Conservation (phyloP, 2,797 vertebrate genomes). For the Naso thynnoides region DNA sequence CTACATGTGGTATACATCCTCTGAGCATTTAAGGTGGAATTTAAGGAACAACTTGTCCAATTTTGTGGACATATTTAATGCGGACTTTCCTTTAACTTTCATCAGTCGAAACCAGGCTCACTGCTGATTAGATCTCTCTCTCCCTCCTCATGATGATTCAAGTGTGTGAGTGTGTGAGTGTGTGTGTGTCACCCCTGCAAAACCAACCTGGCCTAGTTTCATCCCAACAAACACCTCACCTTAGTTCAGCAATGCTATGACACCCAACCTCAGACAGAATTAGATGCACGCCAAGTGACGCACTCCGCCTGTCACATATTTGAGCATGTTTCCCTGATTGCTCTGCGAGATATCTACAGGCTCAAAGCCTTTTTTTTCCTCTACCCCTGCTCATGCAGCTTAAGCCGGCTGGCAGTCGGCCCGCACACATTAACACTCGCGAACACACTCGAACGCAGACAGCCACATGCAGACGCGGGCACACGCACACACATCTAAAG, state of each 20-base stretch:
- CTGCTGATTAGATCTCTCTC: slow-evolving; percentile 58
- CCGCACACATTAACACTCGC: slow-evolving; percentile 56
- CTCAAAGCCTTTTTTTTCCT: slow-evolving; percentile 26
- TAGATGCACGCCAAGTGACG: slow-evolving; percentile 58
- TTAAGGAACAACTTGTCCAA: neutral
- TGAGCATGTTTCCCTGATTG: slow-evolving; percentile 68
- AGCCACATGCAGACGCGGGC: slow-evolving; percentile 28
- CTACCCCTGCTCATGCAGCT: slow-evolving; percentile 50
- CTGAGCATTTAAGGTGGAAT: slow-evolving; percentile 9
- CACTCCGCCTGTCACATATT: slow-evolving; percentile 59
- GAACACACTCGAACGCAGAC: slow-evolving; percentile 46
- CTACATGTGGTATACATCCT: neutral
- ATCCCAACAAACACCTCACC: slow-evolving; percentile 54
- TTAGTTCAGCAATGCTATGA: slow-evolving; percentile 39
- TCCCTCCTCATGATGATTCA: slow-evolving; percentile 53
- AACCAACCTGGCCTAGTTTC: slow-evolving; percentile 62
- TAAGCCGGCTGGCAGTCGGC: slow-evolving; percentile 68
- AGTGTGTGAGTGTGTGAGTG: slow-evolving; percentile 37
- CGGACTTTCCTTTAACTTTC: slow-evolving; percentile 47
- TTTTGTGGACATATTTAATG: slow-evolving; percentile 1
- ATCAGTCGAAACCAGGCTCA: slow-evolving; percentile 14
- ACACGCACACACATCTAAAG: slow-evolving; percentile 61
- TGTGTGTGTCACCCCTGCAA: slow-evolving; percentile 22
- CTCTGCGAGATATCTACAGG: slow-evolving; percentile 64
- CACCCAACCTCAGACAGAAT: slow-evolving; percentile 65